Conservation (phyloP, 2,888 invertebrate species). For the Lamproptera curius region DNA sequence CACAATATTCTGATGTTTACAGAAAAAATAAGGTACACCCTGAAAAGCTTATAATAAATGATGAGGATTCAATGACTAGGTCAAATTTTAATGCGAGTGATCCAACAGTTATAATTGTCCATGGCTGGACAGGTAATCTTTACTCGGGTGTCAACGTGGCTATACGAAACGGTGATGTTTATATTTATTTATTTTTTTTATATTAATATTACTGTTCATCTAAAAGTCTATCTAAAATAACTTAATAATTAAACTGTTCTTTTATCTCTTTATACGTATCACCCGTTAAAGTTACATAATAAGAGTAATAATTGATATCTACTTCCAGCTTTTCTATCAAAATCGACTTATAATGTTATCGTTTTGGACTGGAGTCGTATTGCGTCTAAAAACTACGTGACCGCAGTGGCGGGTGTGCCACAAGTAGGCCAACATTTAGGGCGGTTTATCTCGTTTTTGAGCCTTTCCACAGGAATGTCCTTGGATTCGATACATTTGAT, state of each 20-base stretch:
- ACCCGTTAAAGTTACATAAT: background rate
- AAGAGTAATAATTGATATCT: background rate
- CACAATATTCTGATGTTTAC: too few species aligned
- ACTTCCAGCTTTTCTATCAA: constrained; percentile 39
- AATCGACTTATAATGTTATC: constrained; percentile 46
- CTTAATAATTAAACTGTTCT: background rate
- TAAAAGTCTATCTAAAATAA: background rate
- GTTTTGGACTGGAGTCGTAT: constrained; percentile 51
- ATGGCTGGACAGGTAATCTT: constrained; percentile 51
- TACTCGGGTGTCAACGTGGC: constrained; percentile 39
- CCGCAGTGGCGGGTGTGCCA: constrained; percentile 45
- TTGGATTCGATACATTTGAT: constrained; percentile 47
- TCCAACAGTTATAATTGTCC: constrained; percentile 43
- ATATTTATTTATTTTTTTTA: background rate
- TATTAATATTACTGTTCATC: background rate
- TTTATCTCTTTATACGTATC: background rate
- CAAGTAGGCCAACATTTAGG: constrained; percentile 48
- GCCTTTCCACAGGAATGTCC: constrained; percentile 35
- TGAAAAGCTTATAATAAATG: constrained; percentile 37
- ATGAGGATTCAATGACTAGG: constrained; percentile 36
- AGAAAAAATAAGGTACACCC: constrained; percentile 36
- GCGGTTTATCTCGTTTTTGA: constrained; percentile 46
- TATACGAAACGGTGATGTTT: constrained; percentile 38
- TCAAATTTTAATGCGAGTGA: constrained; percentile 45
- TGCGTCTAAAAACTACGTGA: constrained; percentile 35